phyloP scores from a whole-genome alignment of 2,113 vertebrate genomes.

The Tyto alba region DNA sequence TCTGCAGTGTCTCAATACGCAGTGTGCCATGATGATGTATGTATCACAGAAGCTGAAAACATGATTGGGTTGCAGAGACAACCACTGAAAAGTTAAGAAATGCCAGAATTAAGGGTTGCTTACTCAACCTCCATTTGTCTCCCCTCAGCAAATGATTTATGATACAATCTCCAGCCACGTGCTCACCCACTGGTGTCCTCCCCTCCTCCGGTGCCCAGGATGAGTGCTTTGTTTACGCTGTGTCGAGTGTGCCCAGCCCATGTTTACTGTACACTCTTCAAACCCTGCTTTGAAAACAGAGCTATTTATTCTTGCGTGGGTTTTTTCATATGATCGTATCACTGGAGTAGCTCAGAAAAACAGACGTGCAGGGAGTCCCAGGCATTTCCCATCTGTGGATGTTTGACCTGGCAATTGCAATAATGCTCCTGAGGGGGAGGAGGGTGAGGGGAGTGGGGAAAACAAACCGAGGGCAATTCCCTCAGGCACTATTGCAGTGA shows the following conservation, averaged over 20 bases:
- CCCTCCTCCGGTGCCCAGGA: neutral
- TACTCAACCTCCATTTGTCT: neutral
- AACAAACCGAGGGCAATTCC: neutral
- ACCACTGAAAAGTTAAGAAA: slow-evolving; percentile 1
- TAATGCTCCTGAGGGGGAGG: neutral
- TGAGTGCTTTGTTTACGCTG: slow-evolving; percentile 1
- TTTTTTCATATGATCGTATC: neutral
- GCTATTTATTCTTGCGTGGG: neutral
- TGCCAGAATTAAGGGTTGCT: neutral
- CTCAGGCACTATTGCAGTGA: accelerated
- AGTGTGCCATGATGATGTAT: neutral
- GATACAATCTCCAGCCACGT: neutral
- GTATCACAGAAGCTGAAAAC: neutral
- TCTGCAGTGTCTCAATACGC: neutral
- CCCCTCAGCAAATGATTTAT: neutral
- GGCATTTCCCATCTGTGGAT: neutral
- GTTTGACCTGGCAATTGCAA: neutral
- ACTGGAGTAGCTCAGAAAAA: neutral
- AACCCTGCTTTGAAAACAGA: neutral
- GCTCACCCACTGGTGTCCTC: neutral
- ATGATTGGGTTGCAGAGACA: neutral
- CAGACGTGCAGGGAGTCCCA: neutral
- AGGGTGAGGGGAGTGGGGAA: neutral
- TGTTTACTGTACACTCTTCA: neutral
- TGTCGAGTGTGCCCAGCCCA: neutral